Evolutionary conservation across 2,797 vertebrate genomes (phyloP).

Genomic region (Nannoperca obscura): DNA sequence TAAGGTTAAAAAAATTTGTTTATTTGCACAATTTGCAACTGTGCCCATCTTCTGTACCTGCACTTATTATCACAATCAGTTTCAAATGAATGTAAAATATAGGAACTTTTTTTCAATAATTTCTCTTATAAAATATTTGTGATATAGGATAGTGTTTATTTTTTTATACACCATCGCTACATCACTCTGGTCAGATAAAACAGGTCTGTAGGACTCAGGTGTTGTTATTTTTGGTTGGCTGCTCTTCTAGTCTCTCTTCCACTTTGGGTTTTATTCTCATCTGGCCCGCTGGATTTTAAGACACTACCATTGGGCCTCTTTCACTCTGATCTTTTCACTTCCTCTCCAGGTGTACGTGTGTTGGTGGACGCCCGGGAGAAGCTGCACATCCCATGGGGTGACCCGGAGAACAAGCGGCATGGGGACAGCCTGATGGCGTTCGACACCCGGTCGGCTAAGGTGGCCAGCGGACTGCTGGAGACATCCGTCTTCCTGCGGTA

Average conservation of each 20-base stretch:
- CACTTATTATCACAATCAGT: background rate
- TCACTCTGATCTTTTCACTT: conserved; percentile 19
- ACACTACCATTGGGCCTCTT: background rate
- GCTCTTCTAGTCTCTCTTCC: background rate
- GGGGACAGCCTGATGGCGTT: conserved; percentile 94
- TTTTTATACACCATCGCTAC: background rate
- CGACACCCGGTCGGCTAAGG: conserved; percentile 90
- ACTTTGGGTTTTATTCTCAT: background rate
- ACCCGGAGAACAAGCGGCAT: conserved; percentile 88
- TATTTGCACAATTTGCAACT: background rate
- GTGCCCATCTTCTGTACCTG: too few relatives aligned
- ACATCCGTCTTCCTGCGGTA: conserved; percentile 88
- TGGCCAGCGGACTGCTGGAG: conserved; percentile 92
- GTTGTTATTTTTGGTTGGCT: background rate
- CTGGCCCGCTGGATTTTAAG: background rate
- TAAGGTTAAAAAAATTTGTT: background rate
- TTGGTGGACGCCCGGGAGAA: conserved; percentile 97
- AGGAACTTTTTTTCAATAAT: too few relatives aligned
- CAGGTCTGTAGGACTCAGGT: background rate
- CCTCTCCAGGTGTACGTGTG: conserved; percentile 91
- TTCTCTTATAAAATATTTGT: background rate
- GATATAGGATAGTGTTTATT: background rate
- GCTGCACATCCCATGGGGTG: conserved; percentile 97
- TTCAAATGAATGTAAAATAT: background rate
- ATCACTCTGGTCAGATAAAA: background rate